Percentiles rank a stretch among this genome's conserved stretches.
These are phyloP conservation scores for Cliona cf. orientalis DNA, from an alignment of 37 sponge, comb jelly and placozoan species.

Conservation along the genomic window DNA sequence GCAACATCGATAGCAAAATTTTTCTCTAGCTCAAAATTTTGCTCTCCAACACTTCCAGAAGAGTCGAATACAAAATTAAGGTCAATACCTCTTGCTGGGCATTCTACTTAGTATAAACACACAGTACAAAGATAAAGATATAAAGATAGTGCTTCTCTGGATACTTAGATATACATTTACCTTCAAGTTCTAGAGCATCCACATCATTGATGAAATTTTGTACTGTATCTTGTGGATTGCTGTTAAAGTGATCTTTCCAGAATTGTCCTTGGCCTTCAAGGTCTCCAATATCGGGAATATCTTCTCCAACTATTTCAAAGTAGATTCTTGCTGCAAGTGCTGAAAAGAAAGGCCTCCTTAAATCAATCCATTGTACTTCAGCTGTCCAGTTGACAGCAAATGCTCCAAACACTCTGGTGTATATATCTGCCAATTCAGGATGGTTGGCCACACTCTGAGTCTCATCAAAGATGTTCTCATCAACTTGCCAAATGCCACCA, in stretches of 20 bases:
- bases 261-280: conserved; percentile 14
- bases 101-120: conserved; percentile 5
- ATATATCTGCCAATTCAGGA: conserved; percentile 14
- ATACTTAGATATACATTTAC: conserved; percentile 2
- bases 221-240: conserved; percentile 16
- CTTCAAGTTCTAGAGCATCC: conserved; percentile 34
- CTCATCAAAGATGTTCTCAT: conserved; percentile 21
- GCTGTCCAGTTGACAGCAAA: conserved; percentile 27
- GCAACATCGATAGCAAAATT: conserved; percentile 32
- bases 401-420: not conserved
- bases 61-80: conserved; percentile 39
- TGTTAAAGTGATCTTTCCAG: conserved; percentile 30
- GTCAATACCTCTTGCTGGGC: conserved; percentile 40
- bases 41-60: conserved; percentile 51
- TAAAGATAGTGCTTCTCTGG: not conserved
- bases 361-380: not conserved
- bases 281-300: conserved; percentile 24
- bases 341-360: conserved; percentile 36
- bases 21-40: conserved; percentile 28
- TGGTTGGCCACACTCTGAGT: conserved; percentile 2
- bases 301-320: not conserved
- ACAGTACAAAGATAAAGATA: not conserved
- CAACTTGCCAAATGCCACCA: conserved; percentile 60
- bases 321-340: conserved; percentile 44
- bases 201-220: conserved; percentile 8